These are phyloP conservation scores for Thunnus albacares DNA, from an alignment of 2,797 vertebrate species.

Conservation along the genomic window DNA sequence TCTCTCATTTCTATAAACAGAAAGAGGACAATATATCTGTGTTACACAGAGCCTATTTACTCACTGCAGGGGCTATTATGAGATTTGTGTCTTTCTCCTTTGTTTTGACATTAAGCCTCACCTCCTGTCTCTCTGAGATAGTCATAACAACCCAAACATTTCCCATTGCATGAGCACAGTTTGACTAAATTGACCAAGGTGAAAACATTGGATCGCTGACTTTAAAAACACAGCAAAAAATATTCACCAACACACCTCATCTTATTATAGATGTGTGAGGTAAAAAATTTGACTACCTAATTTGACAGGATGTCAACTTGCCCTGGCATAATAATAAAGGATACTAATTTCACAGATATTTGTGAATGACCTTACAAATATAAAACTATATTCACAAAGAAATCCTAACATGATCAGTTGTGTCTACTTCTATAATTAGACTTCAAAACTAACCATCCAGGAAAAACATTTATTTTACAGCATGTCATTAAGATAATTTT, in stretches of 20 bases:
- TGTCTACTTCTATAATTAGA: not conserved
- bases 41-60: constrained; percentile 31
- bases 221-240: constrained; percentile 13
- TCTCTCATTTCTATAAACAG: constrained; percentile 27
- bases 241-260: constrained; percentile 10
- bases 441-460: not conserved
- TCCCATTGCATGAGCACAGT: constrained; percentile 21
- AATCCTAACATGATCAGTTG: not conserved
- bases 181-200: constrained; percentile 15
- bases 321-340: not conserved
- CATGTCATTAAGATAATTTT: not conserved
- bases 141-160: constrained; percentile 33
- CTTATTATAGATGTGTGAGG: constrained; percentile 16
- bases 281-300: not conserved
- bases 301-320: not conserved
- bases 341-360: not conserved
- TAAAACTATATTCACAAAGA: not conserved
- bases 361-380: not conserved
- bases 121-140: constrained; percentile 36
- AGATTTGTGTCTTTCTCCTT: constrained; percentile 33
- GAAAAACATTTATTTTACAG: not conserved
- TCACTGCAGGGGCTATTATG: constrained; percentile 9
- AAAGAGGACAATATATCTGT: constrained; percentile 9
- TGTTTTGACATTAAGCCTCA: constrained; percentile 44
- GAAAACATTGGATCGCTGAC: constrained; percentile 21